Conservation (phyloP, 2,888 invertebrate genomes). For the Melanophora roralis region DNA sequence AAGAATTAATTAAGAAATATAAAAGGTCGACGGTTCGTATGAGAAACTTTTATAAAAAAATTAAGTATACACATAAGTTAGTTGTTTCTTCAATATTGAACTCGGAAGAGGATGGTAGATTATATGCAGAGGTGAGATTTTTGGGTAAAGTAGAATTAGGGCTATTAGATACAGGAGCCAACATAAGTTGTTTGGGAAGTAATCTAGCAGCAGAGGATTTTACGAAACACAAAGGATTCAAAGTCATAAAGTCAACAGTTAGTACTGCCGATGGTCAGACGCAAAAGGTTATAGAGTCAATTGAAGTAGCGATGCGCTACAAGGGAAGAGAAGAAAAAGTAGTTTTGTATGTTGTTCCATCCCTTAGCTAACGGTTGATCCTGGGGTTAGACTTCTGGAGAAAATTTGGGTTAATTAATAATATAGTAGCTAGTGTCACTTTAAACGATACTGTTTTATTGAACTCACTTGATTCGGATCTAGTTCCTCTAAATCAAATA, state of each 20-base stretch:
- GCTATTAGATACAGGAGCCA: slow-evolving; percentile 3
- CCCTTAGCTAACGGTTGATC: neutral
- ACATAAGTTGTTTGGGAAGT: neutral
- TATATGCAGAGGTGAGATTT: slow-evolving; percentile 20
- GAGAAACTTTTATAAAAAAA: no score
- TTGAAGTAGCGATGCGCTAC: neutral
- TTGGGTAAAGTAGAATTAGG: neutral
- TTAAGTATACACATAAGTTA: neutral
- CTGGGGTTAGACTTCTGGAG: neutral
- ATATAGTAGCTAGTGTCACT: neutral
- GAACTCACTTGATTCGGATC: neutral
- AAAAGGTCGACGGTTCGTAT: no score
- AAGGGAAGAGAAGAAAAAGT: neutral
- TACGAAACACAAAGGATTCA: neutral
- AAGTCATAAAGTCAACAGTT: neutral
- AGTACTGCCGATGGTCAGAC: neutral
- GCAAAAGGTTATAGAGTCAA: neutral
- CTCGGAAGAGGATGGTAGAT: neutral
- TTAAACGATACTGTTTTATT: neutral
- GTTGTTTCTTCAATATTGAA: neutral
- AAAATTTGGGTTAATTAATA: neutral
- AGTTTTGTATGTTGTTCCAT: neutral
- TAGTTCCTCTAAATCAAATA: neutral
- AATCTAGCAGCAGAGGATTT: neutral
- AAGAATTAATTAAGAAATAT: no score